Conservation (phyloP, 1,140 invertebrate species). For the Augochlora pura region DNA sequence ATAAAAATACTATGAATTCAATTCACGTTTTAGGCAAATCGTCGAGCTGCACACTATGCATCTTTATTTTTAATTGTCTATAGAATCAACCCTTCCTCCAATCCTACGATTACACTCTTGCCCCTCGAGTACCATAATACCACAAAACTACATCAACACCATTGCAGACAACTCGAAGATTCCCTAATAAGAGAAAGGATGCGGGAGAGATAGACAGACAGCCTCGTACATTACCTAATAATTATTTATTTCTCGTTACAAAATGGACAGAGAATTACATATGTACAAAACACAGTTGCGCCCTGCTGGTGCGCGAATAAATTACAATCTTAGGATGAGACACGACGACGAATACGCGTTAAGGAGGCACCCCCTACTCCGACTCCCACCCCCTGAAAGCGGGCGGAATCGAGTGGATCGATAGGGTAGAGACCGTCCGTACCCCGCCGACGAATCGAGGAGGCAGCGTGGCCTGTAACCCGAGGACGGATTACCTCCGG, state of each 20-base stretch:
- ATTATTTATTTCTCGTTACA: slow-evolving; percentile 54
- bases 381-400: slow-evolving; percentile 3
- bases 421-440: slow-evolving; percentile 48
- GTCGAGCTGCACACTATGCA: too few species aligned
- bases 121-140: too few species aligned
- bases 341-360: slow-evolving; percentile 6
- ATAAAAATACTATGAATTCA: too few species aligned
- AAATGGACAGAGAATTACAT: slow-evolving; percentile 48
- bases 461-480: slow-evolving; percentile 16
- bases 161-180: too few species aligned
- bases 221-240: too few species aligned
- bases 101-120: too few species aligned
- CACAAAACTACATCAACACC: too few species aligned
- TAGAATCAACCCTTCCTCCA: too few species aligned
- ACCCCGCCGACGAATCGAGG: slow-evolving; percentile 3
- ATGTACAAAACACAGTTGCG: slow-evolving; percentile 50
- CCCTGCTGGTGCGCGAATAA: slow-evolving; percentile 9
- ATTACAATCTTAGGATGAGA: slow-evolving; percentile 44
- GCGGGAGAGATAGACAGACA: too few species aligned
- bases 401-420: slow-evolving; percentile 43
- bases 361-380: background rate
- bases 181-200: too few species aligned
- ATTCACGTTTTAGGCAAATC: too few species aligned
- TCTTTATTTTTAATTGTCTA: too few species aligned
- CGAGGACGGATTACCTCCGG: background rate